Conservation (phyloP, 2,797 vertebrate genomes). For the Peromyscus attwateri region DNA sequence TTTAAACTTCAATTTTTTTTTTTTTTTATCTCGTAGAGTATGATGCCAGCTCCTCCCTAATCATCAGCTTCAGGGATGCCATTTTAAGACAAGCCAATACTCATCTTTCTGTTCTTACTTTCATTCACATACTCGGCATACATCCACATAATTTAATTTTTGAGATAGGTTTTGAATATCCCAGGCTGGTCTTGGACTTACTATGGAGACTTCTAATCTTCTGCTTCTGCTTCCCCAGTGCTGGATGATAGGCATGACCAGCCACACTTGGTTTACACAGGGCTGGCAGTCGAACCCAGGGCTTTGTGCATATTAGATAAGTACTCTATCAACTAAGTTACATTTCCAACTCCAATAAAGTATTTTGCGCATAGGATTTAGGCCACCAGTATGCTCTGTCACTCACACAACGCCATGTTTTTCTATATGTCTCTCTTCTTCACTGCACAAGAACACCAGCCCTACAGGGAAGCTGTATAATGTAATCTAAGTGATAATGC, state of each 20-base stretch:
- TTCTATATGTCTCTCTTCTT: neutral
- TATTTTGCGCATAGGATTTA: neutral
- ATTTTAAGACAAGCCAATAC: conserved; percentile 46
- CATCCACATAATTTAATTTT: neutral
- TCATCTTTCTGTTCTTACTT: conserved; percentile 22
- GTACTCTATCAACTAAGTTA: neutral
- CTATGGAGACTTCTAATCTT: neutral
- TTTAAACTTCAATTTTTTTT: conserved; percentile 28
- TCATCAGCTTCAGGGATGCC: conserved; percentile 4
- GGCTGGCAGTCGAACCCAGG: neutral
- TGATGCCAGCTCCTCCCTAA: conserved; percentile 4
- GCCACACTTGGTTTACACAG: neutral
- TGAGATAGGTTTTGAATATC: neutral
- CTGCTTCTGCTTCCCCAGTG: neutral
- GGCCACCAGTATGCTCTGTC: neutral
- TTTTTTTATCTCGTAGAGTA: neutral
- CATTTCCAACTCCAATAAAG: neutral
- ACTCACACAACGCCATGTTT: neutral
- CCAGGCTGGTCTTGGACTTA: neutral
- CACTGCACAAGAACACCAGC: neutral
- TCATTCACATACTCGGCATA: neutral
- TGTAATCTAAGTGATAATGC: conserved; percentile 28
- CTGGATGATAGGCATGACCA: neutral
- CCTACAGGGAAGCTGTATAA: neutral
- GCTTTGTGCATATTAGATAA: neutral